phyloP scores from a whole-genome alignment of 2,888 invertebrate genomes.

The Erebia palarica region DNA sequence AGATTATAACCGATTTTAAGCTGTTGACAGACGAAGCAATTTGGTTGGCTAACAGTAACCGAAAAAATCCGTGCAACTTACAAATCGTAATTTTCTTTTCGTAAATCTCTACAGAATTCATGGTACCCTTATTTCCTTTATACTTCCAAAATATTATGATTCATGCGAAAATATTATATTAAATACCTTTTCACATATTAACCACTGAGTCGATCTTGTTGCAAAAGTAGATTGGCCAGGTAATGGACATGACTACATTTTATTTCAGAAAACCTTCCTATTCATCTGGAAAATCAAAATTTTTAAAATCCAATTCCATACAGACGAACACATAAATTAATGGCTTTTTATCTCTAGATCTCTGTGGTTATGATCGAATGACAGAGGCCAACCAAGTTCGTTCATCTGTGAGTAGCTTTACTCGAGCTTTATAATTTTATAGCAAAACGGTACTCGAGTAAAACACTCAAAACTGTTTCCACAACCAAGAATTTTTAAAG shows the following conservation, averaged over 20 bases:
- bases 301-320: too few relatives aligned
- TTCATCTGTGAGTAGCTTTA: background rate
- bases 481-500: constrained; percentile 11
- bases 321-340: too few relatives aligned
- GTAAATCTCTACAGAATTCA: too few relatives aligned
- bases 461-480: constrained; percentile 19
- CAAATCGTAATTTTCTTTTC: background rate
- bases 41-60: background rate
- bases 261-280: too few relatives aligned
- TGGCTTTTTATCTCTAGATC: background rate
- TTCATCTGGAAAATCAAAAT: too few relatives aligned
- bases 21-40: background rate
- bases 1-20: background rate
- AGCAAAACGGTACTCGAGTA: constrained; percentile 24
- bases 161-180: too few relatives aligned
- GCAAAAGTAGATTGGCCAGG: too few relatives aligned
- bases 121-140: too few relatives aligned
- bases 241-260: too few relatives aligned
- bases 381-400: background rate
- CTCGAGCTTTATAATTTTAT: constrained; percentile 23
- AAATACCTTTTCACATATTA: too few relatives aligned
- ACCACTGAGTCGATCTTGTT: too few relatives aligned
- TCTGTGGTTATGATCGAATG: background rate
- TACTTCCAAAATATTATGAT: too few relatives aligned
- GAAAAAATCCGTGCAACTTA: background rate